Base-by-base conservation (phyloP, 2,888 invertebrate genomes). In the Fragum whitleyi region DNA sequence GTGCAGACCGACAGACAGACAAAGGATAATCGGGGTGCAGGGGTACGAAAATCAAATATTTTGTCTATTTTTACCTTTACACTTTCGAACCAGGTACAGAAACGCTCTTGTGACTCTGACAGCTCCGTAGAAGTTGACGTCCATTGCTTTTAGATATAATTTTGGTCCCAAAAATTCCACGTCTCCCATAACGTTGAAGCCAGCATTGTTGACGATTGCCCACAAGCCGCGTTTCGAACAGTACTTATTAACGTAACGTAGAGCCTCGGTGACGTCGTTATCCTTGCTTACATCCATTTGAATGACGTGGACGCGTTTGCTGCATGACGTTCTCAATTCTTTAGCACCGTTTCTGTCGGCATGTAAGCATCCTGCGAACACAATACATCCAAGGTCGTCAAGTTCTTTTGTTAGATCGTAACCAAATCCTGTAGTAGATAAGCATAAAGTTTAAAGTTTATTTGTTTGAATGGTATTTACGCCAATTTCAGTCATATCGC, bases 131-230 rank as follows among this genome's bases (percentile, higher is more conserved):
- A 80, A 77, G 95, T 98, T 98, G 11, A 98, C 96, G 28, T 93
- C 95, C 72, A 97, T 95, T 88, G 97, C 96, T 91, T 96, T 95
- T 91, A 96, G 95, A 92, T 96, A 95, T 88, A 97, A 97, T 65
- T 96, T 96, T 91, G 97, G 95, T 0, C 97, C 96, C 92, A 96
- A 96, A 97, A 98, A 98, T 93, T 98, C 98, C 91, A 96, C 97
- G 93, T 98, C 97, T 0, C 97, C 98, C 90, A 97, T 96, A 28
- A 96, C 96, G 96, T 97, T 97, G 2, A 97, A 95, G 0, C 97
- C 98, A 0, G 98, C 97, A 92, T 98, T 97, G 94, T 98, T 97
- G 62, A 98, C 96, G 78, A 98, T 95, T 68, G 97, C 97, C 98
- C 98, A 98, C 57, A 98, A 95, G 86, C 83, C 97, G 97, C 92